phyloP scores from a whole-genome alignment of 2,888 invertebrate species.

The Calephelis perditalis region DNA sequence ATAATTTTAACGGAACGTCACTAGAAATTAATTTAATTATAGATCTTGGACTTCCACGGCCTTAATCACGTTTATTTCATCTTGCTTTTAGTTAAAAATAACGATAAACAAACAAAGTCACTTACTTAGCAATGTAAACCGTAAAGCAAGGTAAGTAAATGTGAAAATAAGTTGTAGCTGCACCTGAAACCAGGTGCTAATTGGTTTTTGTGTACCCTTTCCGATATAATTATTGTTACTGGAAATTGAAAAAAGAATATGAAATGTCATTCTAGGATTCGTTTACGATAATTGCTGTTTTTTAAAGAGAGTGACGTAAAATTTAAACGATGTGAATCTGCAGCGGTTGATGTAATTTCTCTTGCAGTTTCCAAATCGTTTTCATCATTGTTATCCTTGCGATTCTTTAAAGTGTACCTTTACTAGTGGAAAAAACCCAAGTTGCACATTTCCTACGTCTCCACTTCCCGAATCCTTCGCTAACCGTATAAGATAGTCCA shows the following conservation, averaged over 20 bases:
- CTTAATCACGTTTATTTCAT: slow-evolving; percentile 8
- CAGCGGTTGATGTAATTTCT: too few species aligned
- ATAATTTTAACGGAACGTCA: slow-evolving; percentile 11
- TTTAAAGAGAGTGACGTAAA: too few species aligned
- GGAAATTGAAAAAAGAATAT: not conserved
- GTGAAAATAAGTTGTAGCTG: not conserved
- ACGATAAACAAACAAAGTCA: not conserved
- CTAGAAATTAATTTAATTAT: slow-evolving; percentile 11
- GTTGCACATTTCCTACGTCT: too few species aligned
- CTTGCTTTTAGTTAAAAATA: slow-evolving; percentile 4
- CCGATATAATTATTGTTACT: not conserved
- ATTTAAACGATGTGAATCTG: too few species aligned
- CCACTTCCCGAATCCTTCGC: too few species aligned
- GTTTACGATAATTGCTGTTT: not conserved
- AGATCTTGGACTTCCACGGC: slow-evolving; percentile 8
- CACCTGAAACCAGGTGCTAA: not conserved
- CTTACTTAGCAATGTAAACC: not conserved
- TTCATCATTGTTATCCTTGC: too few species aligned
- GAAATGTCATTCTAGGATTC: not conserved
- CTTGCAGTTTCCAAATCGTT: too few species aligned
- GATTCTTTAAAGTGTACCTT: too few species aligned
- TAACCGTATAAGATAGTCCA: too few species aligned
- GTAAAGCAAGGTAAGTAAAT: not conserved
- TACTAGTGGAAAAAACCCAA: too few species aligned
- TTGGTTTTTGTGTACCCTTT: not conserved